A percentile compares a stretch with the other conserved stretches of the same genome.
phyloP scores from a whole-genome alignment of 2,797 vertebrate genomes.

The Syngnathus rostellatus region DNA sequence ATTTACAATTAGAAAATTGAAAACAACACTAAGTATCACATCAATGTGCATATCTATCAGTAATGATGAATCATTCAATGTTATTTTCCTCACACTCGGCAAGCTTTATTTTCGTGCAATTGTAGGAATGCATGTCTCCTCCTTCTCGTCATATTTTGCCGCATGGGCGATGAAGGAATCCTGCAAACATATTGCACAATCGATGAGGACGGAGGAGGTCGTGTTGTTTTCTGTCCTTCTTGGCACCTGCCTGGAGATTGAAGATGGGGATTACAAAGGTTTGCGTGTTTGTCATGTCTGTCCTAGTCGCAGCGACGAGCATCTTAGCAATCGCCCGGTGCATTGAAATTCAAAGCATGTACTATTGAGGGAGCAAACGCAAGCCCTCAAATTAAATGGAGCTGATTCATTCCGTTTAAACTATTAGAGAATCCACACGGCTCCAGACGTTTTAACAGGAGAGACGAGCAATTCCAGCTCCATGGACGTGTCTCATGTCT shows the following conservation, averaged over 20 bases:
- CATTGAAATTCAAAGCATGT: background rate
- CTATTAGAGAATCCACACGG: background rate
- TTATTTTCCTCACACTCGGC: slow-evolving; percentile 48
- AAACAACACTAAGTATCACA: slow-evolving; percentile 44
- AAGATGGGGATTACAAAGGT: background rate
- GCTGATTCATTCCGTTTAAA: background rate
- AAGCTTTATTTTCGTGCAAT: slow-evolving; percentile 49
- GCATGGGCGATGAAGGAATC: slow-evolving; percentile 42
- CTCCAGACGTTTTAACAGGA: background rate
- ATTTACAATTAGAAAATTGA: slow-evolving; percentile 32
- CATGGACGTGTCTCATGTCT: background rate
- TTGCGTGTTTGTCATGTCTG: slow-evolving; percentile 11
- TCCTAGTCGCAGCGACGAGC: slow-evolving; percentile 2
- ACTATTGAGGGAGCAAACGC: background rate
- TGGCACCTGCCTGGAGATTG: slow-evolving; percentile 12
- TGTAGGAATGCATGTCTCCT: slow-evolving; percentile 24
- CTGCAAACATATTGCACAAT: slow-evolving; percentile 10
- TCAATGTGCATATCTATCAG: slow-evolving; percentile 43
- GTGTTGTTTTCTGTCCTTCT: slow-evolving; percentile 14
- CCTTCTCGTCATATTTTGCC: slow-evolving; percentile 35
- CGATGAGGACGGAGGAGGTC: slow-evolving; percentile 26
- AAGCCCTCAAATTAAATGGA: background rate
- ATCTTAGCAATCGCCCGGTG: background rate
- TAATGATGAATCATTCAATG: slow-evolving; percentile 59
- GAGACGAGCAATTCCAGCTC: background rate